A percentile compares a stretch with the other conserved stretches of the same genome.
Conservation (phyloP, 2,888 invertebrate species). For the Dicyrtoma fusca region DNA sequence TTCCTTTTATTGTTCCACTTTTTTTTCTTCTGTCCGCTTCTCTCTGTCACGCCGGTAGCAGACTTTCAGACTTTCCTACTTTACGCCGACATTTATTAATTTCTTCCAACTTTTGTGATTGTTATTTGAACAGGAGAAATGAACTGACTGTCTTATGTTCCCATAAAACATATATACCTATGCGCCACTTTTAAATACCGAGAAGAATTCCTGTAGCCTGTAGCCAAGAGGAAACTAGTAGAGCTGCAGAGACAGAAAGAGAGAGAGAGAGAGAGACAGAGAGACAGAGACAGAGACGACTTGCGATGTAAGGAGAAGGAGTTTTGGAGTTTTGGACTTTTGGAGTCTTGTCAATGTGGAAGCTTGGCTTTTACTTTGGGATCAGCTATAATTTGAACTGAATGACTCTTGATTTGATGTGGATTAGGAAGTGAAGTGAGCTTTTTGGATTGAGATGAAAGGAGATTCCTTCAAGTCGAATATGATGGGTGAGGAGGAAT, state of each 20-base stretch:
- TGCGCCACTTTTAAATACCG: no score
- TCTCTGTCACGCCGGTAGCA: background rate
- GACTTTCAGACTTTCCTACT: no score
- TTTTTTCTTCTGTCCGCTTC: background rate
- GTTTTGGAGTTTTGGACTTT: background rate
- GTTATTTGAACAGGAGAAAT: no score
- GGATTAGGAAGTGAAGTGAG: constrained; percentile 30
- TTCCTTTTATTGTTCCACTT: background rate
- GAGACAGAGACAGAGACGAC: background rate
- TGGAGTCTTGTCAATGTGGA: background rate
- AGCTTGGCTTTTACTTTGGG: background rate
- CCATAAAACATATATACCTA: no score
- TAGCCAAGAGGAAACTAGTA: background rate
- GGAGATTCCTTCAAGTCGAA: constrained; percentile 36
- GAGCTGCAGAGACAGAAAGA: background rate
- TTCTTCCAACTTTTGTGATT: no score
- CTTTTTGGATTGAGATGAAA: constrained; percentile 25
- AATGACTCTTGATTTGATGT: background rate
- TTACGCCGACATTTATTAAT: no score
- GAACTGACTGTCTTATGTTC: no score
- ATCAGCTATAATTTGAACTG: no score
- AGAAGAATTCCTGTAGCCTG: no score
- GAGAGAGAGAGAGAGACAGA: background rate
- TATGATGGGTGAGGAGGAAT: constrained; percentile 37
- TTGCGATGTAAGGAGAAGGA: background rate